A percentile compares a stretch with the other conserved stretches of the same genome.
Conservation (phyloP, 2,113 vertebrate genomes). For the Drymodes brunneopygia region DNA sequence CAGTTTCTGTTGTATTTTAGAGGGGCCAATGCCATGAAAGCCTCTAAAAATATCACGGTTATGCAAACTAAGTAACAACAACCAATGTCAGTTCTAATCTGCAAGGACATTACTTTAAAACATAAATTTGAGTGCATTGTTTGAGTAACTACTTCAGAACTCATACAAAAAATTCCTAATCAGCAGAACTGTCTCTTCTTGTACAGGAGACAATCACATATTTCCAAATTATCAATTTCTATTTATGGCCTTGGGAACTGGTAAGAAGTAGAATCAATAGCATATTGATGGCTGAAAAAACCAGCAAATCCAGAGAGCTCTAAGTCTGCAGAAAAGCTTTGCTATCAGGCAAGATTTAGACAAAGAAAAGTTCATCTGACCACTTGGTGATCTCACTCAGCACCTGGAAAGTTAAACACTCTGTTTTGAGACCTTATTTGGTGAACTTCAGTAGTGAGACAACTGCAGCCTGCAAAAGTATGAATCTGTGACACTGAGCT, state of each 20-base stretch:
- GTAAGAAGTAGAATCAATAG: not conserved
- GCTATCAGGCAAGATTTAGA: not conserved
- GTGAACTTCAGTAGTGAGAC: not conserved
- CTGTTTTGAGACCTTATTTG: slow-evolving; percentile 64
- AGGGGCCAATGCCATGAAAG: not conserved
- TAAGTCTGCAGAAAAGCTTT: not conserved
- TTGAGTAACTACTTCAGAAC: not conserved
- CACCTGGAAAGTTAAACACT: slow-evolving; percentile 51
- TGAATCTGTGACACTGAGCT: not conserved
- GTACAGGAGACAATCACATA: not conserved
- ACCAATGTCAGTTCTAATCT: not conserved
- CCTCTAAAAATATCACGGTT: not conserved
- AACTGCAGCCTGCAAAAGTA: not conserved
- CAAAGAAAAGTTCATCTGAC: not conserved
- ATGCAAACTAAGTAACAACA: not conserved
- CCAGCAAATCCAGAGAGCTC: not conserved
- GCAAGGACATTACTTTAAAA: not conserved
- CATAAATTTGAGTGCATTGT: not conserved
- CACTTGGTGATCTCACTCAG: slow-evolving; percentile 12
- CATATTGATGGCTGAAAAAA: not conserved
- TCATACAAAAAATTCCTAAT: not conserved
- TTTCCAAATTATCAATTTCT: not conserved
- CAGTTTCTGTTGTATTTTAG: not conserved
- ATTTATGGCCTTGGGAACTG: not conserved
- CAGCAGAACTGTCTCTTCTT: not conserved